Conservation (phyloP, 2,113 vertebrate species). For the Labrus mixtus region DNA sequence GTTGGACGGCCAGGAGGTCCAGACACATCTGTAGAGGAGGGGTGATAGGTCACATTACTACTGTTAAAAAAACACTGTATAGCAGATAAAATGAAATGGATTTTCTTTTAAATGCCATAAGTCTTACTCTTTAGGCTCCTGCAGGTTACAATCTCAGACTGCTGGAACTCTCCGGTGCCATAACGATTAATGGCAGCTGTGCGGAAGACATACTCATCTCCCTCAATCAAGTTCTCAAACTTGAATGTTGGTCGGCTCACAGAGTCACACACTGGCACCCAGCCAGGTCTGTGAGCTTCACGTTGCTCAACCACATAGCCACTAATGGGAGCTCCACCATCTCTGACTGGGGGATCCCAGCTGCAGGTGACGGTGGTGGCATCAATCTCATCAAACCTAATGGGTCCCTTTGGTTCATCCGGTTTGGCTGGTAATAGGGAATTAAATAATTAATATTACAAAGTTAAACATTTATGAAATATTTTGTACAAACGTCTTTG, state of each 20-base stretch:
- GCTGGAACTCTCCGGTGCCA: slow-evolving; percentile 95
- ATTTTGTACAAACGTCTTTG: background rate
- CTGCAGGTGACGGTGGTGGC: slow-evolving; percentile 91
- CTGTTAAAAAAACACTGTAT: background rate
- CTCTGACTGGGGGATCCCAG: slow-evolving; percentile 93
- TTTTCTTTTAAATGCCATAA: background rate
- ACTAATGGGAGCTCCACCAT: slow-evolving; percentile 93
- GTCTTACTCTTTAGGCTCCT: slow-evolving; percentile 93
- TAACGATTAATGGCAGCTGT: slow-evolving; percentile 95
- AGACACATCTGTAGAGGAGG: slow-evolving; percentile 86
- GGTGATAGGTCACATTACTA: slow-evolving; percentile 10
- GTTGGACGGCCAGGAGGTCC: slow-evolving; percentile 93
- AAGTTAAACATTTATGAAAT: background rate
- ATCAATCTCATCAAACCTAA: slow-evolving; percentile 93
- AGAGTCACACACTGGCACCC: slow-evolving; percentile 94
- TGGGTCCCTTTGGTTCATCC: slow-evolving; percentile 91
- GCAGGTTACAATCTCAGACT: slow-evolving; percentile 94
- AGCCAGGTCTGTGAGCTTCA: slow-evolving; percentile 96
- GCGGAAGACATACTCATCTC: slow-evolving; percentile 96
- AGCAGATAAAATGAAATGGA: background rate
- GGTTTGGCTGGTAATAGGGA: slow-evolving; percentile 88
- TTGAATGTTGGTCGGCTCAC: slow-evolving; percentile 93
- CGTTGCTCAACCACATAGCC: slow-evolving; percentile 96
- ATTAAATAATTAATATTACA: slow-evolving; percentile 4
- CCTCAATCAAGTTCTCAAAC: slow-evolving; percentile 92